Base-by-base conservation (phyloP, 2,113 vertebrate species). In the Aspidoscelis tigris region DNA sequence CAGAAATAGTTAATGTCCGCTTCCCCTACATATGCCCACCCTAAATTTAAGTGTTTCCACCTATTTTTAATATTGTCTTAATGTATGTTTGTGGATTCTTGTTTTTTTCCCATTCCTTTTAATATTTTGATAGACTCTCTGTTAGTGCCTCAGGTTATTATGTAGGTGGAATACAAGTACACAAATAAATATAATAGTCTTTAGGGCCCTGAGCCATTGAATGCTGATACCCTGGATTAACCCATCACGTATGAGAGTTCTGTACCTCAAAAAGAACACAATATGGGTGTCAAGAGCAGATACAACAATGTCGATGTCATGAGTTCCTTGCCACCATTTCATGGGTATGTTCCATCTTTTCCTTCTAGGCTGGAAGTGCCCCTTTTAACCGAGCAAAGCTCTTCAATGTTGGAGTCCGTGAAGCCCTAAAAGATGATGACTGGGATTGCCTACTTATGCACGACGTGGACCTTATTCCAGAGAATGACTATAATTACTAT, bases 391-490 rank as follows among this genome's bases (percentile, higher is more conserved):
- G 94, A 84, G 96, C 95, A 76, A 96, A 96, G 83, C 92, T 96
- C n/a, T 93, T 96, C 11, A 96, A 96, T 18, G 80, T 95, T 22
- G 96, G 96, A 20, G 93, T 96, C 82, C 89, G 93, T 53, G 96
- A 96, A 50, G 95, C 95, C 85, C 84, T 96, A 90, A 95, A 92
- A 68, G 95, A 96, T 84, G 93, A 96, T 18, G 94, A 95, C 78
- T 96, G 96, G 96, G 95, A 96, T 89, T 96, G 96, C 83, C 89
- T 96, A 12, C 87, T 96, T 24, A 87, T 96, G n/a, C 96, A 96
- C 0, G 94, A 96, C 7, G 88, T 96, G 5, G 83, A 96, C 80
- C 91, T 96, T 1, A 88, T 96, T 22, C 96, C 96, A 47, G 95
- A 96, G 88, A 96, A 96, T 2, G 96, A 96, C 73, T 91, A 95